Evolutionary conservation across 2,113 vertebrate genomes (phyloP), one percentile per base, ranked within the genome.

Genomic region (Panurus biarmicus): DNA sequence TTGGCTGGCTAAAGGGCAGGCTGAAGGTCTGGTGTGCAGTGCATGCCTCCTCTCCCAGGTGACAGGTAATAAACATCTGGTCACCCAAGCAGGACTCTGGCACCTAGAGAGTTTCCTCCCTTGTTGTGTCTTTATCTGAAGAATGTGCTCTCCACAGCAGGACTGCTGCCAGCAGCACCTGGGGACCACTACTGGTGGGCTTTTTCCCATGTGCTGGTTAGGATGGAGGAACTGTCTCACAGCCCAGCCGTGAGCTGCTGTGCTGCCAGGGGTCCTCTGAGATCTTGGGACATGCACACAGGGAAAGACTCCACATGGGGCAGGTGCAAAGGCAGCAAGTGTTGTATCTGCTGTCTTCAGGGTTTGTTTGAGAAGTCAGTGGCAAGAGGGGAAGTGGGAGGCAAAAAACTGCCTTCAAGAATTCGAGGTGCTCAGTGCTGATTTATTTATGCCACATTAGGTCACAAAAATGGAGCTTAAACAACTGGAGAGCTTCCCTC

Each of bases 311-410:
- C 35, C 2, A 2, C 25, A 13, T 1, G 3, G 25, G 11, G 28
- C 1, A 1, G 35, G 23, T 75, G 10, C 18, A 60, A 65, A 75
- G 40, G 56, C 3, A 4, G 8, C 0, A 0, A 71, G 26, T 42
- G 16, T 36, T 66, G 1, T n/a, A 25, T 31, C 69, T 62, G 10
- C 28, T 50, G 15, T 58, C 58, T 61, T 57, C 57, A 66, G 67
- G 38, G 10, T 66, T 83, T 57, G 45, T 51, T 84, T 8, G 47
- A 71, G 23, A 61, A 56, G 84, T 57, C 25, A 22, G 42, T 50
- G 66, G 23, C 15, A 47, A 36, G 10, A 29, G 5, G 38, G n/a
- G 14, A 42, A 26, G 23, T 1, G 1, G 21, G 16, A 57, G 7
- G 14, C 22, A 51, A 47, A 87, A 71, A 38, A 47, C 16, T 76